Evolutionary conservation across 2,888 invertebrate genomes (phyloP), one percentile per base, ranked within the genome.

Genomic region (Stenchaetothrips biformis): DNA sequence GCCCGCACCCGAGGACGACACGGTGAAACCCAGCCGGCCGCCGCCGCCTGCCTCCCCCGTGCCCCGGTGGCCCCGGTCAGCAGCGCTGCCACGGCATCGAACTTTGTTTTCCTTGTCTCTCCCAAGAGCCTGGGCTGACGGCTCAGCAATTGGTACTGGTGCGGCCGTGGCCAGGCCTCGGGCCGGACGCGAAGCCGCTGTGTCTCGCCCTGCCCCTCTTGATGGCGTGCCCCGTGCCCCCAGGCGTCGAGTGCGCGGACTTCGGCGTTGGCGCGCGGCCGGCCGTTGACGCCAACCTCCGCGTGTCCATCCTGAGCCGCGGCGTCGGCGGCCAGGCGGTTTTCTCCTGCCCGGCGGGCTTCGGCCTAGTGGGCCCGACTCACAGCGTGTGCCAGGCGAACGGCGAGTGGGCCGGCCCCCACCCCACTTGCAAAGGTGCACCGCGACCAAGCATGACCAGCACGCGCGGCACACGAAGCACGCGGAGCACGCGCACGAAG

Each of bases 171-270:
- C 67, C 67, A 25, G 67, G 67, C 9, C 21, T 67, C 67, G 67
- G 67, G 67, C 67, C 67, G 67, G 25, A 9, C 21, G 53, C 53
- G 25, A 7, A 11, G 21, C 67, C 67, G 67, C 67, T 74, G 25
- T 74, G 67, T 25, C 67, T 74, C 21, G 67, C 67, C 67, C 67
- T 74, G 21, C 67, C 67, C 67, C 67, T 74, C 21, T 25, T 74
- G 67, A 74, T 74, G 67, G 25, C 67, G 21, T 74, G 67, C 67
- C 67, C 67, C 67, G 67, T 74, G 48, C 53, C 80, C 82, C 53
- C 85, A 92, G 93, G 92, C 86, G 92, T 94, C 79, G 94, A 94
- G 87, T 94, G 95, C 85, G 94, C 94, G 16, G 94, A 94, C 84
- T 92, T 94, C 81, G 87, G 88, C 48, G 89, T 92, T 83, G 85